A percentile compares a stretch with the other conserved stretches of the same genome.
phyloP scores from a whole-genome alignment of 1,140 invertebrate genomes.

The Epicauta chinensis region DNA sequence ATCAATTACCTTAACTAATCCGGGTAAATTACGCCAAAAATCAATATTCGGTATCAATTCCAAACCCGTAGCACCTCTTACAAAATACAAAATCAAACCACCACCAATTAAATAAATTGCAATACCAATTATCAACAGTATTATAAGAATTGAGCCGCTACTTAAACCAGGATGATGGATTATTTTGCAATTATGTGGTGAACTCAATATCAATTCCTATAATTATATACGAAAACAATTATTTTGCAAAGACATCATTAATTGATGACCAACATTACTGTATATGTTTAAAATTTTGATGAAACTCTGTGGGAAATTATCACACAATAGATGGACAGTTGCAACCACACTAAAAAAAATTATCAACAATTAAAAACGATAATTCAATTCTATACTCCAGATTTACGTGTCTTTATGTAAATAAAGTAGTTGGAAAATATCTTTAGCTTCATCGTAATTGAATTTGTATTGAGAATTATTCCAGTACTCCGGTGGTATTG shows the following conservation, averaged over 20 bases:
- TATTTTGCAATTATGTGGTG: slow-evolving; percentile 19
- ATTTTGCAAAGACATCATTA: slow-evolving; percentile 2
- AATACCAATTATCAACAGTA: slow-evolving; percentile 28
- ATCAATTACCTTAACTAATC: slow-evolving; percentile 48
- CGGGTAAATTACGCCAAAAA: slow-evolving; percentile 51
- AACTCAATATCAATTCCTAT: slow-evolving; percentile 24
- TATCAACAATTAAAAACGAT: slow-evolving; percentile 1
- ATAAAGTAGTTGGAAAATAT: too few species aligned
- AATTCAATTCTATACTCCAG: not conserved
- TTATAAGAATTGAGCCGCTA: slow-evolving; percentile 25
- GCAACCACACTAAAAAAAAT: slow-evolving; percentile 1
- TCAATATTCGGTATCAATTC: slow-evolving; percentile 52
- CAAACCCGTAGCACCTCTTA: slow-evolving; percentile 50
- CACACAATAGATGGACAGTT: slow-evolving; percentile 15
- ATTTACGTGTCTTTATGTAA: too few species aligned
- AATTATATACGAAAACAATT: slow-evolving; percentile 10
- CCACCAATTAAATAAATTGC: slow-evolving; percentile 40
- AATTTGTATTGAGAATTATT: not conserved
- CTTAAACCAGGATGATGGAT: slow-evolving; percentile 24
- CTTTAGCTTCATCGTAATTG: too few species aligned
- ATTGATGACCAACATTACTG: slow-evolving; percentile 11
- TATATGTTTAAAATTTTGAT: slow-evolving; percentile 14
- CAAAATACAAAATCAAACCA: slow-evolving; percentile 48
- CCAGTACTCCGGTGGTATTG: not conserved
- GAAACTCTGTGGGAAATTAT: slow-evolving; percentile 1